Conservation (phyloP, 2,888 invertebrate species). For the Liodrosophila aerea region DNA sequence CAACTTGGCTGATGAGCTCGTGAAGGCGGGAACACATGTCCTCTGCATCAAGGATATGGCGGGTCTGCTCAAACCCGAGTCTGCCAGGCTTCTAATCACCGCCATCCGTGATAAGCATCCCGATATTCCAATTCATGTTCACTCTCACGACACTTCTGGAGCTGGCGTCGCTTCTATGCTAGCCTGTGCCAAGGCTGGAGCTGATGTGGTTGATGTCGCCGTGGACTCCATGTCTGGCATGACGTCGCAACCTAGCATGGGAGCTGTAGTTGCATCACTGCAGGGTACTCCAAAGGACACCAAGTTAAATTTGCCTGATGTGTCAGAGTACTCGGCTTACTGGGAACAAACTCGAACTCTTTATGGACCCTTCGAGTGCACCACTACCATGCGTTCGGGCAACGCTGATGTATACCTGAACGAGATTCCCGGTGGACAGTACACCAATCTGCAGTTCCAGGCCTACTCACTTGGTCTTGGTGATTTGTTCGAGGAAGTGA, state of each 20-base stretch:
- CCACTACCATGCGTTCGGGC: slow-evolving; percentile 99
- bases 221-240: slow-evolving; percentile 99
- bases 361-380: slow-evolving; percentile 99
- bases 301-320: slow-evolving; percentile 88
- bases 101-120: slow-evolving; percentile 96
- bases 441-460: slow-evolving; percentile 99
- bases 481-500: slow-evolving; percentile 98
- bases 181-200: slow-evolving; percentile 95
- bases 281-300: slow-evolving; percentile 84
- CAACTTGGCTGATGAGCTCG: slow-evolving; percentile 95
- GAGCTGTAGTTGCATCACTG: slow-evolving; percentile 97
- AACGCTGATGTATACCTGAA: slow-evolving; percentile 99
- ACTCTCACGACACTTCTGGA: slow-evolving; percentile 99
- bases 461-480: slow-evolving; percentile 98
- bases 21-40: slow-evolving; percentile 97
- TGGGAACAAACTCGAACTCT: slow-evolving; percentile 99
- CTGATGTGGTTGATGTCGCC: slow-evolving; percentile 98
- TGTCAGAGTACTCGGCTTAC: slow-evolving; percentile 98
- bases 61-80: slow-evolving; percentile 95
- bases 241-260: slow-evolving; percentile 99
- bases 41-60: slow-evolving; percentile 99
- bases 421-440: slow-evolving; percentile 99
- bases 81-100: slow-evolving; percentile 91
- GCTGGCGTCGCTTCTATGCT: slow-evolving; percentile 98
- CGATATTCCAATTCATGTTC: slow-evolving; percentile 97